phyloP scores from a whole-genome alignment of 2,888 invertebrate species.

The Anthophora plumipes region DNA sequence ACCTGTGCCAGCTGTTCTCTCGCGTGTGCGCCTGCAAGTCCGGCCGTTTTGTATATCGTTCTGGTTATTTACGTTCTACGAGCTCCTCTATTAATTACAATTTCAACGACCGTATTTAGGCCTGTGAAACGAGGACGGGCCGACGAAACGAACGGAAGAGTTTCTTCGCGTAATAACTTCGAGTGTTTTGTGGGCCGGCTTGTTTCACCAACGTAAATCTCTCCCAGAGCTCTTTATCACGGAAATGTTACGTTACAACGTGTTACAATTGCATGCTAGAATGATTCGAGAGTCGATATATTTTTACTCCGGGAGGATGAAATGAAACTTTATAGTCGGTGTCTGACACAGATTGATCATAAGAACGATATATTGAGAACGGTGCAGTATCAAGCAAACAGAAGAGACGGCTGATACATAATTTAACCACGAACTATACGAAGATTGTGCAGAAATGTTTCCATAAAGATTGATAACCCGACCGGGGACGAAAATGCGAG shows the following conservation, averaged over 20 bases:
- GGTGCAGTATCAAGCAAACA: background rate
- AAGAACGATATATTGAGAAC: background rate
- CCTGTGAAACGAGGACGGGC: background rate
- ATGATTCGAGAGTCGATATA: background rate
- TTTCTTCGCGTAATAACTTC: slow-evolving; percentile 53
- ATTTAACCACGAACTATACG: background rate
- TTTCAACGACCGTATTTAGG: slow-evolving; percentile 61
- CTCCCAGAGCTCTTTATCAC: background rate
- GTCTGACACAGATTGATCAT: background rate
- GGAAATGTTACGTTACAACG: slow-evolving; percentile 13
- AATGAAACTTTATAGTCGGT: background rate
- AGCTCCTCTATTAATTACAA: slow-evolving; percentile 65
- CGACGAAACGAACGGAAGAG: slow-evolving; percentile 39
- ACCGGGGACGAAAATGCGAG: background rate
- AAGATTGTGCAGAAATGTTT: background rate
- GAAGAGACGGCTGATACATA: background rate
- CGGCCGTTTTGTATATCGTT: slow-evolving; percentile 67
- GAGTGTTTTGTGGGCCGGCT: background rate
- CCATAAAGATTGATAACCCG: background rate
- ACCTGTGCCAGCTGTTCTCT: slow-evolving; percentile 66
- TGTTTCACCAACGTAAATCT: background rate
- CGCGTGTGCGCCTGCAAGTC: slow-evolving; percentile 47
- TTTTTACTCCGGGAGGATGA: background rate
- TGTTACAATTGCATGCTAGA: background rate
- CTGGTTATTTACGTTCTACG: slow-evolving; percentile 65